phyloP scores from a whole-genome alignment of 2,888 invertebrate genomes.

The Ormyrus pomaceus region DNA sequence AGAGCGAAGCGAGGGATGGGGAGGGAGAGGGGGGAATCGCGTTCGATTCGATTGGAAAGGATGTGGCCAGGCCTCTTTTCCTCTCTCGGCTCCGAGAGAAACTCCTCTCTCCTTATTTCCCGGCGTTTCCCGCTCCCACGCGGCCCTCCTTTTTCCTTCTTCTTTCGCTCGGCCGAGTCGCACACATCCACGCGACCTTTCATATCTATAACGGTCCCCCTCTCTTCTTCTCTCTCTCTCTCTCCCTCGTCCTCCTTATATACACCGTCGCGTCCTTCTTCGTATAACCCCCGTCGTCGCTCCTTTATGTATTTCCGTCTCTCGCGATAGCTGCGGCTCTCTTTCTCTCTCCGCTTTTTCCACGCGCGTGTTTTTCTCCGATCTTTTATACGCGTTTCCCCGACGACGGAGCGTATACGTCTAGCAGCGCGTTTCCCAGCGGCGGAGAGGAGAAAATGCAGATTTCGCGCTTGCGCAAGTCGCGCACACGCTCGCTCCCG shows the following conservation, averaged over 20 bases:
- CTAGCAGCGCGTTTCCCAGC: no score
- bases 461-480: no score
- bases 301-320: not conserved
- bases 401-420: no score
- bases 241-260: conserved; percentile 6
- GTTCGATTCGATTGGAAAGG: conserved; percentile 73
- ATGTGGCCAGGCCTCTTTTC: conserved; percentile 68
- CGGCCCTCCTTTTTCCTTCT: conserved; percentile 9
- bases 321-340: not conserved
- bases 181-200: conserved; percentile 10
- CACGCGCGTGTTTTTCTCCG: not conserved
- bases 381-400: not conserved
- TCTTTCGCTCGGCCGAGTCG: not conserved
- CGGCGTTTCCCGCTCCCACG: conserved; percentile 42
- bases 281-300: not conserved
- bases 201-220: conserved; percentile 34
- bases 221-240: conserved; percentile 48
- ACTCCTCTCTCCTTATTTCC: conserved; percentile 55
- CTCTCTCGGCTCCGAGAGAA: conserved; percentile 46
- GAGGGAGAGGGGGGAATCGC: conserved; percentile 25
- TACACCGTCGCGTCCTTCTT: conserved; percentile 12
- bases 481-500: no score
- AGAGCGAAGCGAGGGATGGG: conserved; percentile 42
- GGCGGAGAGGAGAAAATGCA: no score
- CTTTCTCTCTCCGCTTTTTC: not conserved